Evolutionary conservation across 2,797 vertebrate genomes (phyloP).

Genomic region (Triplophysa bombifrons): DNA sequence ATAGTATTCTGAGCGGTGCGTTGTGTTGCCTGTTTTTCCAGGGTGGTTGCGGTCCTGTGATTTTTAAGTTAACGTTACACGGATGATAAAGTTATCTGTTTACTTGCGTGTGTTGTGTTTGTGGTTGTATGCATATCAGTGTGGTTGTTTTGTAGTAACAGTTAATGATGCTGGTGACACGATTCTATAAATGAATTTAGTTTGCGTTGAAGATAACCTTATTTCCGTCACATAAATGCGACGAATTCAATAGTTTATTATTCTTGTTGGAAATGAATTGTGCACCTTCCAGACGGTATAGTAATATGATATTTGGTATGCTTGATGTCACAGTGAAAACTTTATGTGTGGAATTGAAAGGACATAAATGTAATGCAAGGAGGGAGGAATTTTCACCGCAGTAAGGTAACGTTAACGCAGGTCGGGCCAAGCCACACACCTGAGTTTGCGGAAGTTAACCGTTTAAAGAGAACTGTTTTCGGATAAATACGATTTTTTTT

Average conservation of each 20-base stretch:
- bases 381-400: not conserved
- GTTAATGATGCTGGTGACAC: not conserved
- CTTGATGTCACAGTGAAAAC: not conserved
- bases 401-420: conserved; percentile 13
- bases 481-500: not conserved
- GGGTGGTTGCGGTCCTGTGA: not conserved
- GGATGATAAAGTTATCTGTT: conserved; percentile 4
- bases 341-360: not conserved
- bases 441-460: conserved; percentile 50
- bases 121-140: not conserved
- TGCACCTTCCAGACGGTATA: not conserved
- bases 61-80: not conserved
- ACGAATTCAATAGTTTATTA: not conserved
- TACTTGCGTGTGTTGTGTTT: not conserved
- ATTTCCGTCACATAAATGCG: not conserved
- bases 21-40: not conserved
- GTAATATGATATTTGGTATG: not conserved
- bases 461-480: not conserved
- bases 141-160: not conserved
- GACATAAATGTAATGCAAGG: not conserved
- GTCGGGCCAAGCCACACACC: conserved; percentile 44
- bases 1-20: too few relatives aligned
- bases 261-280: not conserved
- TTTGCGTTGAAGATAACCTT: not conserved
- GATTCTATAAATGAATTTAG: not conserved